Percentiles rank a stretch among this genome's conserved stretches.
These are phyloP conservation scores for Rousettus madagascariensis DNA, from an alignment of 2,797 vertebrate species.

Conservation along the genomic window DNA sequence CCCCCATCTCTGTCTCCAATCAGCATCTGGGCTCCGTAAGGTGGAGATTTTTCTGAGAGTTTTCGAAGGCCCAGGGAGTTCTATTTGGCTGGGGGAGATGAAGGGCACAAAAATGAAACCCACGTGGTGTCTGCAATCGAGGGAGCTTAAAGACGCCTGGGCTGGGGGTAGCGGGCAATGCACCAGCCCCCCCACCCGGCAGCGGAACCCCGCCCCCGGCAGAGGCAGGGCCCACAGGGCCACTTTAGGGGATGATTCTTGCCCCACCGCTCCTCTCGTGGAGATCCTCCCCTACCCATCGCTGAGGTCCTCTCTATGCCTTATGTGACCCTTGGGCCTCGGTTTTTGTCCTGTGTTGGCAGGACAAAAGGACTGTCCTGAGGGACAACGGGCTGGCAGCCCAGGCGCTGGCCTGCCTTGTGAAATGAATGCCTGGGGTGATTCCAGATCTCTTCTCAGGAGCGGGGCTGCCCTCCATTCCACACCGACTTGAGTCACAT, in stretches of 20 bases:
- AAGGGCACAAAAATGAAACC: slow-evolving; percentile 28
- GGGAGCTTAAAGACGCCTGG: not conserved
- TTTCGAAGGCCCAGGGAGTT: slow-evolving; percentile 4
- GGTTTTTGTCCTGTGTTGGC: not conserved
- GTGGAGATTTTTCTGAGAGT: not conserved
- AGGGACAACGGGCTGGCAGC: not conserved
- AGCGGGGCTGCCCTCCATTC: not conserved
- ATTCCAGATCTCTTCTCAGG: not conserved
- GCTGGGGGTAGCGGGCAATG: too few species aligned
- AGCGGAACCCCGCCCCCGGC: not conserved
- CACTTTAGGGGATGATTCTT: not conserved
- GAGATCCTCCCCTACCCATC: not conserved
- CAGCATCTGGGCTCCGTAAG: not conserved
- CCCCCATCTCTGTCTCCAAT: not conserved
- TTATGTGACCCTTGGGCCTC: not conserved
- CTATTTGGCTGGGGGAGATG: not conserved
- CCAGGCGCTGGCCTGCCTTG: not conserved
- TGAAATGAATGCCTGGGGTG: not conserved
- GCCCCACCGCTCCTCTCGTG: not conserved
- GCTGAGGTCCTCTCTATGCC: not conserved
- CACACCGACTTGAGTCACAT: not conserved
- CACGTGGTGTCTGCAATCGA: not conserved
- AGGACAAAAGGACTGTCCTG: too few species aligned
- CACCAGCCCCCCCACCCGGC: not conserved
- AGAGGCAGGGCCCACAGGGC: not conserved